Conservation (phyloP, 1,140 invertebrate species). For the Eulimnadia texana region DNA sequence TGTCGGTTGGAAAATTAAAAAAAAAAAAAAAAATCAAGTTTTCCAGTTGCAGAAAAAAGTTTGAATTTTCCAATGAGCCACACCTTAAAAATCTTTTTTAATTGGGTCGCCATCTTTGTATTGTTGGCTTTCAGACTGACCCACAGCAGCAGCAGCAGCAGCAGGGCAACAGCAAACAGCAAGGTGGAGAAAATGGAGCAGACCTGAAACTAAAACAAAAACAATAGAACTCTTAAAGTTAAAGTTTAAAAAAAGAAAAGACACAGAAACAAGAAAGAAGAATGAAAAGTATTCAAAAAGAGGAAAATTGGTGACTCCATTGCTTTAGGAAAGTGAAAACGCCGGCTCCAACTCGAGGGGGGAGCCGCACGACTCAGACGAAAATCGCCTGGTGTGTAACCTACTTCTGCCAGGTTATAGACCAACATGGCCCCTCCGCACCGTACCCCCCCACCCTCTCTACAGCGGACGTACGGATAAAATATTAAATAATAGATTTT, state of each 20-base stretch:
- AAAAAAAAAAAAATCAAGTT: too few relatives aligned
- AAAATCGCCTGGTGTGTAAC: background rate
- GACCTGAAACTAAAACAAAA: background rate
- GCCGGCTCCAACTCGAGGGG: background rate
- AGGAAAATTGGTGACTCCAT: background rate
- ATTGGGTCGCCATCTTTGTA: background rate
- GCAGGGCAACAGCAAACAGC: background rate
- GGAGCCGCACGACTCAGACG: background rate
- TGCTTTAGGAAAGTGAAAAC: background rate
- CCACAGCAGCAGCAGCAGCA: background rate
- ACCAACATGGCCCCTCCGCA: too few relatives aligned
- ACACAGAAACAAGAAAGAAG: background rate
- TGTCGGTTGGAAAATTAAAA: too few relatives aligned
- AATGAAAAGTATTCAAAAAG: background rate
- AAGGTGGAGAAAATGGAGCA: background rate
- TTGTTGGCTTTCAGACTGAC: too few relatives aligned
- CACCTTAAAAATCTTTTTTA: background rate
- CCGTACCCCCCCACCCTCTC: too few relatives aligned
- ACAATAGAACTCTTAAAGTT: background rate
- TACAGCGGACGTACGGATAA: too few relatives aligned
- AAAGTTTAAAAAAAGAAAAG: background rate
- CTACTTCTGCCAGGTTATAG: background rate
- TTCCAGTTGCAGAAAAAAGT: too few relatives aligned
- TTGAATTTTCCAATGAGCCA: too few relatives aligned
- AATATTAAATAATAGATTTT: background rate